phyloP scores from a whole-genome alignment of 2,888 invertebrate genomes.

The Theristus sp. region DNA sequence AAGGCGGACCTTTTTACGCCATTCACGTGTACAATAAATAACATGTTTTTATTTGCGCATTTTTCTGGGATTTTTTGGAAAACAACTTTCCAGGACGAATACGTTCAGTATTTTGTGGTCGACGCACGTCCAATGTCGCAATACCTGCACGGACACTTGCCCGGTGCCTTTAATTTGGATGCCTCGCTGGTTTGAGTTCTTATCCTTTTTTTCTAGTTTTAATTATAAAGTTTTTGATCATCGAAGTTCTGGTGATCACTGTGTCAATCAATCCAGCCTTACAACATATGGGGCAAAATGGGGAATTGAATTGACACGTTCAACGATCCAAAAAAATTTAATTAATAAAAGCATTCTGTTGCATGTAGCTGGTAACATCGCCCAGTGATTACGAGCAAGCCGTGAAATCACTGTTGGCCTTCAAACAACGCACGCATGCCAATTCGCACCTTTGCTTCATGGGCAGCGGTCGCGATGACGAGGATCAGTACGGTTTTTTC shows the following conservation, averaged over 20 bases:
- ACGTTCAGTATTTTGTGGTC: slow-evolving; percentile 73
- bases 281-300: too few relatives aligned
- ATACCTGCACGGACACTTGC: slow-evolving; percentile 85
- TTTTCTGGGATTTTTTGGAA: background rate
- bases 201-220: background rate
- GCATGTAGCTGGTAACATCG: slow-evolving; percentile 80
- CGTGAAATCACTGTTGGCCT: slow-evolving; percentile 73
- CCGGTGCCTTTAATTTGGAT: slow-evolving; percentile 92
- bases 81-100: slow-evolving; percentile 6
- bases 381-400: slow-evolving; percentile 83
- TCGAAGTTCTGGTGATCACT: too few relatives aligned
- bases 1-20: too few relatives aligned
- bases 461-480: slow-evolving; percentile 60
- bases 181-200: slow-evolving; percentile 52
- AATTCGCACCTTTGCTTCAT: slow-evolving; percentile 49
- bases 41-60: too few relatives aligned
- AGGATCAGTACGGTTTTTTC: slow-evolving; percentile 53
- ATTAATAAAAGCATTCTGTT: too few relatives aligned
- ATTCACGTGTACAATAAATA: too few relatives aligned
- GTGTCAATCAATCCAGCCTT: too few relatives aligned
- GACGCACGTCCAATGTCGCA: slow-evolving; percentile 91
- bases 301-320: too few relatives aligned
- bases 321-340: too few relatives aligned
- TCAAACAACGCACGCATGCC: slow-evolving; percentile 50
- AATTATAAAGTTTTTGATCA: too few relatives aligned